Conservation (phyloP, 2,888 invertebrate species). For the Caenorhabditis panamensis region DNA sequence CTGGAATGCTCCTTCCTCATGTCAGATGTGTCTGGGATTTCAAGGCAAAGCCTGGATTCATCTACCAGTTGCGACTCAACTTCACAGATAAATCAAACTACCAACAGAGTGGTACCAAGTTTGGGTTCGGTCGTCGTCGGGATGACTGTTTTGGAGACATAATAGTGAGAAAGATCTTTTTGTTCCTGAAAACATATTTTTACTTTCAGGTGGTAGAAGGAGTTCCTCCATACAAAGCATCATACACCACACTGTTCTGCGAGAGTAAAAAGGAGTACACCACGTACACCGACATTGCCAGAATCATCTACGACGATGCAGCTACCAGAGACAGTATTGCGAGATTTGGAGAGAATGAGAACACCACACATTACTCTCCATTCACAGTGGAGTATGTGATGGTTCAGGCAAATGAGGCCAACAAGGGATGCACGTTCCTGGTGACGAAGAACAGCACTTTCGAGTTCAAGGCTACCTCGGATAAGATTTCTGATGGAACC, state of each 20-base stretch:
- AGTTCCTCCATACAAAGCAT: slow-evolving; percentile 6
- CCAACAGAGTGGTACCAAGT: neutral
- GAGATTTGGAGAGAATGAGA: neutral
- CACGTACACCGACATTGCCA: slow-evolving; percentile 63
- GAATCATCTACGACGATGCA: slow-evolving; percentile 52
- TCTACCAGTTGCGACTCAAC: slow-evolving; percentile 73
- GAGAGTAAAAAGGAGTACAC: slow-evolving; percentile 63
- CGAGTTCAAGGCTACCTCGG: neutral
- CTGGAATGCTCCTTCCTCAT: slow-evolving; percentile 66
- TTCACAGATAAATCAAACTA: slow-evolving; percentile 57
- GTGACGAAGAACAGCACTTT: slow-evolving; percentile 24
- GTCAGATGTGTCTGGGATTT: slow-evolving; percentile 75
- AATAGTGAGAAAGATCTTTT: slow-evolving; percentile 26
- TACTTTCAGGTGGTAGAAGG: slow-evolving; percentile 62
- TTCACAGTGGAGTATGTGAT: slow-evolving; percentile 57
- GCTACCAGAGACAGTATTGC: slow-evolving; percentile 34
- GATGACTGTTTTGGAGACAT: slow-evolving; percentile 61
- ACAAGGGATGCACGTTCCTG: slow-evolving; percentile 35
- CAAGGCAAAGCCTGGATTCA: slow-evolving; percentile 71
- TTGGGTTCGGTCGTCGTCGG: neutral
- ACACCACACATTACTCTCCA: slow-evolving; percentile 60
- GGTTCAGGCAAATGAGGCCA: slow-evolving; percentile 13
- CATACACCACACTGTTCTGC: slow-evolving; percentile 65
- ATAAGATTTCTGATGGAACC: neutral
- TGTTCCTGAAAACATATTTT: neutral